Evolutionary conservation across 2,113 vertebrate genomes (phyloP).

Genomic region (Thomomys bottae): DNA sequence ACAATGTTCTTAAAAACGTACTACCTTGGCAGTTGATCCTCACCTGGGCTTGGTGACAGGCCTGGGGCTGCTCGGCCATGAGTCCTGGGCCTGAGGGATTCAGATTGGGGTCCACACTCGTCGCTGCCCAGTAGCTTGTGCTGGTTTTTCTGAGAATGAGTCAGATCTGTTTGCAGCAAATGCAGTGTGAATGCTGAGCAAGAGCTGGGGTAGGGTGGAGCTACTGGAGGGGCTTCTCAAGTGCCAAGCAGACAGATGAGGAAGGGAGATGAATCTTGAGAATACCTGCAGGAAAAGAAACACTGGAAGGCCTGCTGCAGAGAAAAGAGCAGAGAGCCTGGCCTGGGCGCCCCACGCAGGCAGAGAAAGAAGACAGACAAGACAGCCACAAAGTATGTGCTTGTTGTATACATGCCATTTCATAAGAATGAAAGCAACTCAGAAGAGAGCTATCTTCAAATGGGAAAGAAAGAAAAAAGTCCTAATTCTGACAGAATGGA

Average conservation of each 20-base stretch:
- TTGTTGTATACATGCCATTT: too few species aligned
- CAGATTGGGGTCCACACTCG: background rate
- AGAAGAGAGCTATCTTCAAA: too few species aligned
- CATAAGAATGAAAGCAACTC: too few species aligned
- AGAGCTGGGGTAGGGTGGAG: background rate
- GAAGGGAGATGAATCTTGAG: background rate
- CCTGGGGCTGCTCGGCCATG: background rate
- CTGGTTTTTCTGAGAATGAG: background rate
- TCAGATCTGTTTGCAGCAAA: background rate
- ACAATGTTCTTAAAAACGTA: background rate
- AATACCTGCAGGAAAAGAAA: background rate
- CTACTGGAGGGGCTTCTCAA: background rate
- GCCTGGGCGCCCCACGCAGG: too few species aligned
- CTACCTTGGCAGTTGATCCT: background rate
- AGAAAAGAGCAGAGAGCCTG: background rate
- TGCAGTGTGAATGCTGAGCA: background rate
- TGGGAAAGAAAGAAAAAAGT: too few species aligned
- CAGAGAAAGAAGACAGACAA: too few species aligned
- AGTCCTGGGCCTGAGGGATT: background rate
- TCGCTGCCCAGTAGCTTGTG: background rate
- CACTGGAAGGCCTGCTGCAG: background rate
- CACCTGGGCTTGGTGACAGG: background rate
- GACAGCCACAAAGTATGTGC: too few species aligned
- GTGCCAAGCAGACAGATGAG: background rate
- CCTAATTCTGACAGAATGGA: too few species aligned